These are phyloP conservation scores for Leptinotarsa undecemlineata DNA, from an alignment of 1,140 invertebrate species.

Conservation along the genomic window DNA sequence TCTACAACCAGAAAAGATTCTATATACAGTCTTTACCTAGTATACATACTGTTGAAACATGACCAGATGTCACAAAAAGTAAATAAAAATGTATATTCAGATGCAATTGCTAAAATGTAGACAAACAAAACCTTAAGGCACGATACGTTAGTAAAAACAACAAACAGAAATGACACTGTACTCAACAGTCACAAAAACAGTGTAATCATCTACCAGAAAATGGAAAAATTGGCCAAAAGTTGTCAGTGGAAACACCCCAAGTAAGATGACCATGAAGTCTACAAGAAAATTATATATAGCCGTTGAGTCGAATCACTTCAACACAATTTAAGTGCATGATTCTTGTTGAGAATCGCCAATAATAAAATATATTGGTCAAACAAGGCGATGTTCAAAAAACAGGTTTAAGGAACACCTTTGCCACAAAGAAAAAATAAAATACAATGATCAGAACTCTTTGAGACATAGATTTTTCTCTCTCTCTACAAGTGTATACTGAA, in stretches of 20 bases:
- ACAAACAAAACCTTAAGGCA: constrained; percentile 1
- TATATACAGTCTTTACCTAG: too few relatives aligned
- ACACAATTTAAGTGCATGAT: neutral
- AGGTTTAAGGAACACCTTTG: neutral
- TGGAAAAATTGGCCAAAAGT: neutral
- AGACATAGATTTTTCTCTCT: too few relatives aligned
- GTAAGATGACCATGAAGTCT: neutral
- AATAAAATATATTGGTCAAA: neutral
- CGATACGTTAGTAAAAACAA: neutral
- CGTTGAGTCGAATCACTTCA: neutral
- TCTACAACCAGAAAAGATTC: too few relatives aligned
- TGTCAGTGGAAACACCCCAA: neutral
- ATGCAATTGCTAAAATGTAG: too few relatives aligned
- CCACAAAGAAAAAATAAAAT: neutral
- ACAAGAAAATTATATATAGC: neutral
- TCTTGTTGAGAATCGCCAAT: neutral
- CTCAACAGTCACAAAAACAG: neutral
- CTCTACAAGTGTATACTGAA: too few relatives aligned
- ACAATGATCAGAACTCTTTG: too few relatives aligned
- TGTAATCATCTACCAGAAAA: neutral
- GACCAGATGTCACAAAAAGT: too few relatives aligned
- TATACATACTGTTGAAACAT: too few relatives aligned
- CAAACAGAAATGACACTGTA: too few relatives aligned
- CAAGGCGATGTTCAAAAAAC: neutral
- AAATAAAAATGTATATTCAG: too few relatives aligned